Evolutionary conservation across 2,113 vertebrate species (phyloP).

Genomic region (Callocephalon fimbriatum): DNA sequence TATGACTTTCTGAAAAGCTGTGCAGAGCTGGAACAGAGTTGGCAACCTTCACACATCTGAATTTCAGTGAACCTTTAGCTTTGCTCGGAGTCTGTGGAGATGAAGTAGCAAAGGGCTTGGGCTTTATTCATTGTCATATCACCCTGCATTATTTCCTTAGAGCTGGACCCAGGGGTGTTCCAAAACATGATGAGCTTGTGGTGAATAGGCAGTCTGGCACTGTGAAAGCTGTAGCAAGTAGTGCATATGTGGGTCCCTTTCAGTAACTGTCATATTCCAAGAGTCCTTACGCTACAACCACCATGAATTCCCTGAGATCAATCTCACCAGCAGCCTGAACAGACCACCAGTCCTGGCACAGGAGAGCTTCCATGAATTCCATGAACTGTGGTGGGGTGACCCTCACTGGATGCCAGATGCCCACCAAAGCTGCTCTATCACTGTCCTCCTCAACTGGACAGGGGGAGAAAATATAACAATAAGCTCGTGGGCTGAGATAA

Average conservation of each 20-base stretch:
- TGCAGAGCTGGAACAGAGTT: not conserved
- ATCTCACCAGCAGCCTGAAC: not conserved
- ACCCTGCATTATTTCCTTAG: not conserved
- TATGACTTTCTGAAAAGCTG: not conserved
- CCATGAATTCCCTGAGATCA: not conserved
- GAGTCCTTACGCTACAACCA: not conserved
- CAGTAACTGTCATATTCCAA: not conserved
- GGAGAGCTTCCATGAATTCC: not conserved
- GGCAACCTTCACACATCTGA: not conserved
- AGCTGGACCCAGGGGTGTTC: not conserved
- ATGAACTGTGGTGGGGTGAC: not conserved
- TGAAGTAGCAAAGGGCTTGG: accelerated
- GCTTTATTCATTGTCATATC: not conserved
- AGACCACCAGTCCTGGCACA: not conserved
- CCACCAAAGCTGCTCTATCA: not conserved
- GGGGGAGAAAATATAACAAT: not conserved
- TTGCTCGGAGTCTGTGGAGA: not conserved
- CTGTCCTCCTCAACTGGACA: not conserved
- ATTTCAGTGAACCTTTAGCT: not conserved
- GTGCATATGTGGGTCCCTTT: accelerated
- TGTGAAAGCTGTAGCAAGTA: not conserved
- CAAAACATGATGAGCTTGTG: not conserved
- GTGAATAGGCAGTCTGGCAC: not conserved
- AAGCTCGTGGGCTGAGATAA: not conserved
- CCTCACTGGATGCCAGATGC: not conserved